Conservation (phyloP, 1,140 invertebrate genomes). For the Macrotrachela quadricornifera region DNA sequence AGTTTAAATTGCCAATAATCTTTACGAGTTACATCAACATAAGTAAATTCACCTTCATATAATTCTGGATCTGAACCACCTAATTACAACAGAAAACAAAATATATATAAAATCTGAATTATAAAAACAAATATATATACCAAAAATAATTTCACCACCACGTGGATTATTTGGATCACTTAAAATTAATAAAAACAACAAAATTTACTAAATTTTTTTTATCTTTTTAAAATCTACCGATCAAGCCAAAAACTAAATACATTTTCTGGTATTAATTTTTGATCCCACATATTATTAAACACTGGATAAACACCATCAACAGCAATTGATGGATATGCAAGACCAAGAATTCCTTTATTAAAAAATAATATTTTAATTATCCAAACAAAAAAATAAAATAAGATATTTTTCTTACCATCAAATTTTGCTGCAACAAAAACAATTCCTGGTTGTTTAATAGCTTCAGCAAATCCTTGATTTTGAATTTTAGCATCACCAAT, state of each 20-base stretch:
- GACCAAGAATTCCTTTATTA: conserved; percentile 19
- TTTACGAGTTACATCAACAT: conserved; percentile 58
- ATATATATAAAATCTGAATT: no score
- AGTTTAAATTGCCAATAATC: conserved; percentile 94
- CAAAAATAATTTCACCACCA: conserved; percentile 67
- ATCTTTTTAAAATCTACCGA: conserved; percentile 17
- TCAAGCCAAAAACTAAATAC: conserved; percentile 90
- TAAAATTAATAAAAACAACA: background rate
- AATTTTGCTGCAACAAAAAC: conserved; percentile 84
- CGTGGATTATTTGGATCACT: conserved; percentile 50
- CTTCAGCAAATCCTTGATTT: conserved; percentile 85
- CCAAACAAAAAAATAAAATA: background rate
- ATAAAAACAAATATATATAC: no score
- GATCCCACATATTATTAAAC: conserved; percentile 77
- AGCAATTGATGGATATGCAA: conserved; percentile 50
- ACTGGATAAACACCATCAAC: conserved; percentile 64
- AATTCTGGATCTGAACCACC: conserved; percentile 78
- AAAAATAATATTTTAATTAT: background rate
- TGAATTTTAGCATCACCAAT: conserved; percentile 47
- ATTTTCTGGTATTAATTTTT: conserved; percentile 50
- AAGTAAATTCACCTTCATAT: conserved; percentile 73
- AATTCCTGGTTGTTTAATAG: conserved; percentile 60
- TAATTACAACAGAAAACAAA: no score
- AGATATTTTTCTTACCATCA: conserved; percentile 45
- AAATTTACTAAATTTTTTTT: background rate